Evolutionary conservation across 2,113 vertebrate genomes (phyloP), one percentile per base, ranked within the genome.

Genomic region (Crotalus viridis): DNA sequence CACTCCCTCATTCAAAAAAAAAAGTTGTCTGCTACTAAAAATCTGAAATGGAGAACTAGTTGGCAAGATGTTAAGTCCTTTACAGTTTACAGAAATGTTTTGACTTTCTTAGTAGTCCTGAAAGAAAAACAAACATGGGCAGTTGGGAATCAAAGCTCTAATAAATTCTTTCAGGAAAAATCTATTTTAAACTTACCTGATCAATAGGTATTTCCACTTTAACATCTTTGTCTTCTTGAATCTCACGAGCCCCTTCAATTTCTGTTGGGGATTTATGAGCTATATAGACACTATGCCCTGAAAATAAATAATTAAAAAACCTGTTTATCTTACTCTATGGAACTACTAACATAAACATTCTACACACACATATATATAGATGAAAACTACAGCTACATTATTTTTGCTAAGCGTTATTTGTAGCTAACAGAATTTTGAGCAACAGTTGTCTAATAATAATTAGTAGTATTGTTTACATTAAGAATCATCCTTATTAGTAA

Each of bases 221-320:
- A 43, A 95, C 4, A 0, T 64, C 22, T 12, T 59, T 87, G 1
- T 95, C 95, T 26, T 95, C 95, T n/a, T 85, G 91, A 33, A 94
- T n/a, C 4, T 96, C 91, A 4, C 6, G 81, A 0, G 90, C 90
- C 24, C 89, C 95, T 81, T 96, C 85, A 43, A 89, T 9, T 28
- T 96, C 94, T 92, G 43, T 28, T n/a, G 61, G 51, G 0, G 56
- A n/a, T 15, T 89, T 88, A 59, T 2, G 93, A 0, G 24, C 89
- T 93, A 69, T 94, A 88, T 95, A 96, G 46, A 96, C 88, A 10
- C 92, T 94, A 2, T 56, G 92, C 81, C 90, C 91, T 94, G 86
- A 33, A 90, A 93, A 2, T 17, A 85, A 94, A 89, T 0, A 88
- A 61, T 89, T 59, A 24, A 10, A 89, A 95, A 13, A 2, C 24